These are phyloP conservation scores for Amphiprion clarkii DNA, from an alignment of 2,797 vertebrate genomes.

Conservation along the genomic window DNA sequence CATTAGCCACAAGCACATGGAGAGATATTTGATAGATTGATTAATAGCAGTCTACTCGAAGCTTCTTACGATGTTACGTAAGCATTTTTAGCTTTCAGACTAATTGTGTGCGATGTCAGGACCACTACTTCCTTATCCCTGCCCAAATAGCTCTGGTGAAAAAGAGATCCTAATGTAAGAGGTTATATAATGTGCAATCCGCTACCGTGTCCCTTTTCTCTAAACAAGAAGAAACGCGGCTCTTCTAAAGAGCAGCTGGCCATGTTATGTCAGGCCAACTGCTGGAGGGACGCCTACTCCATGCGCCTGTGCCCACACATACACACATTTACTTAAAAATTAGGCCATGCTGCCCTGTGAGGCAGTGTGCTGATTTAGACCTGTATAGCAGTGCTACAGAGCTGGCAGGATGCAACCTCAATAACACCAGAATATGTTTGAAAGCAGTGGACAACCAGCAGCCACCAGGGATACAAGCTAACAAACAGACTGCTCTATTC, in stretches of 20 bases:
- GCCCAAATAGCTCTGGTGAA: slow-evolving; percentile 61
- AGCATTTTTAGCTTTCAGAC: slow-evolving; percentile 65
- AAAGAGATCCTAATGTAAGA: slow-evolving; percentile 57
- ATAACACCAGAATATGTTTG: slow-evolving; percentile 51
- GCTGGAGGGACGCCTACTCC: slow-evolving; percentile 73
- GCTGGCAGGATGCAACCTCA: slow-evolving; percentile 59
- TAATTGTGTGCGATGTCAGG: slow-evolving; percentile 61
- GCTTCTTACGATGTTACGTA: slow-evolving; percentile 58
- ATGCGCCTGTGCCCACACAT: slow-evolving; percentile 67
- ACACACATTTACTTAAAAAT: slow-evolving; percentile 71
- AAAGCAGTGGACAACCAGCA: slow-evolving; percentile 18
- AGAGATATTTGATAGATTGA: slow-evolving; percentile 27
- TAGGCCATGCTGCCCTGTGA: slow-evolving; percentile 75
- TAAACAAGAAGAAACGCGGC: slow-evolving; percentile 64
- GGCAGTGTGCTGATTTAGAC: slow-evolving; percentile 73
- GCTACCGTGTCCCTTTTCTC: slow-evolving; percentile 62
- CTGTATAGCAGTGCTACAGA: slow-evolving; percentile 45
- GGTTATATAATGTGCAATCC: slow-evolving; percentile 77
- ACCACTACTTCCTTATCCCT: slow-evolving; percentile 64
- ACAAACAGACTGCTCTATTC: slow-evolving; percentile 24
- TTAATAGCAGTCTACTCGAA: slow-evolving; percentile 43
- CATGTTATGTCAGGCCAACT: slow-evolving; percentile 77
- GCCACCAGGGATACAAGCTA: slow-evolving; percentile 2
- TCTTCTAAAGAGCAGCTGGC: slow-evolving; percentile 79
- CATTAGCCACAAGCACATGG: background rate